A percentile compares a stretch with the other conserved stretches of the same genome.
Conservation (phyloP, 2,113 vertebrate genomes). For the Arizona elegans region DNA sequence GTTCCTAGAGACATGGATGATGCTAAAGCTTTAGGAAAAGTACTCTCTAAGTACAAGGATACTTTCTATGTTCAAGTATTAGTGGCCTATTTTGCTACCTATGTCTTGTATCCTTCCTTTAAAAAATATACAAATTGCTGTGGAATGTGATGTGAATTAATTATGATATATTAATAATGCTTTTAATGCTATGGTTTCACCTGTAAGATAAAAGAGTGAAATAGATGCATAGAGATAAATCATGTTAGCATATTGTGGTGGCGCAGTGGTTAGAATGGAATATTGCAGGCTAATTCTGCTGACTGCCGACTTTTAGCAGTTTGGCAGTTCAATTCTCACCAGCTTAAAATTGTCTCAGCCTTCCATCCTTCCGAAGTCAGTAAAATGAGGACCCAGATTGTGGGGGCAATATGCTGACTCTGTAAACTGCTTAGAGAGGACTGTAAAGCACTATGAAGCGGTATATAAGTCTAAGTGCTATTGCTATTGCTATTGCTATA, state of each 20-base stretch:
- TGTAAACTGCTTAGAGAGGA: too few relatives aligned
- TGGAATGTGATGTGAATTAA: neutral
- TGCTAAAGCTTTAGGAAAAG: conserved; percentile 95
- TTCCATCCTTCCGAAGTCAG: too few relatives aligned
- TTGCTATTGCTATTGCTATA: too few relatives aligned
- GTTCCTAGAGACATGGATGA: conserved; percentile 98
- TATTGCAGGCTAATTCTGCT: too few relatives aligned
- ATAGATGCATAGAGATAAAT: neutral
- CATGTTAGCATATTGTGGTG: neutral
- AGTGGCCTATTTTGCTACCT: conserved; percentile 96
- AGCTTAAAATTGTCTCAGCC: too few relatives aligned
- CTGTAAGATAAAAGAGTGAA: neutral
- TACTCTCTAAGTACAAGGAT: conserved; percentile 98
- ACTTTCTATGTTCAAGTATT: conserved; percentile 96
- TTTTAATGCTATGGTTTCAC: neutral
- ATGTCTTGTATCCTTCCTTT: conserved; percentile 93
- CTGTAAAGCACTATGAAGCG: too few relatives aligned
- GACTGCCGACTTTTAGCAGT: too few relatives aligned
- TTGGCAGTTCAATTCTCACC: too few relatives aligned
- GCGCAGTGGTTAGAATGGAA: too few relatives aligned
- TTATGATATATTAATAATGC: neutral
- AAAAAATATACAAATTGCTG: conserved; percentile 16
- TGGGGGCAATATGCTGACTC: too few relatives aligned
- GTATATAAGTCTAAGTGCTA: too few relatives aligned
- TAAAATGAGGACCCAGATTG: too few relatives aligned